Evolutionary conservation across 2,797 vertebrate species (phyloP).

Genomic region (Eremophila alpestris): DNA sequence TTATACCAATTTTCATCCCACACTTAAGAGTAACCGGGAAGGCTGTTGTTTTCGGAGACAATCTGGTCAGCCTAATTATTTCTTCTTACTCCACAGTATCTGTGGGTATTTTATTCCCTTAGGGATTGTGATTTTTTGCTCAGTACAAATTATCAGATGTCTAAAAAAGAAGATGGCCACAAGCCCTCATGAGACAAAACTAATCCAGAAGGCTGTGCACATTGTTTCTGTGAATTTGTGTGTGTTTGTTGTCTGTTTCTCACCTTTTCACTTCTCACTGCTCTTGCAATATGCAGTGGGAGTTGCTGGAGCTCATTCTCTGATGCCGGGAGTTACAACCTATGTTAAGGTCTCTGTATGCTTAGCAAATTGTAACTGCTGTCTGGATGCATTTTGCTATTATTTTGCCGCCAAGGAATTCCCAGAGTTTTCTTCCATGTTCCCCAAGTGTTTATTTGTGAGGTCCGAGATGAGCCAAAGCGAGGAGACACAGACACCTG

Average conservation of each 20-base stretch:
- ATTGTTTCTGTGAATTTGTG: conserved; percentile 79
- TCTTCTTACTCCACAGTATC: fast-evolving
- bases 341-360: conserved; percentile 37
- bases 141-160: conserved; percentile 24
- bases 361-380: conserved; percentile 83
- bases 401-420: conserved; percentile 80
- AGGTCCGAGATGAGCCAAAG: background rate
- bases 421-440: conserved; percentile 43
- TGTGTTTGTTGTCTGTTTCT: conserved; percentile 82
- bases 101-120: conserved; percentile 1
- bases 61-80: fast-evolving
- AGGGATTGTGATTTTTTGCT: conserved; percentile 53
- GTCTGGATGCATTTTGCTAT: conserved; percentile 83
- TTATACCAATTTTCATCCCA: fast-evolving
- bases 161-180: conserved; percentile 28
- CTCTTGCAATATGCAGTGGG: background rate
- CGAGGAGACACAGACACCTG: background rate
- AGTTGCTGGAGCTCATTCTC: background rate
- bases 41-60: background rate
- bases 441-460: background rate
- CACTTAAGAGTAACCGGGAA: fast-evolving
- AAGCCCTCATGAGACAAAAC: background rate
- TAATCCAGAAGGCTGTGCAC: conserved; percentile 51
- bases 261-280: conserved; percentile 67
- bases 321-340: fast-evolving